Conservation (phyloP, 1,140 invertebrate genomes). For the Asbolus verrucosus region DNA sequence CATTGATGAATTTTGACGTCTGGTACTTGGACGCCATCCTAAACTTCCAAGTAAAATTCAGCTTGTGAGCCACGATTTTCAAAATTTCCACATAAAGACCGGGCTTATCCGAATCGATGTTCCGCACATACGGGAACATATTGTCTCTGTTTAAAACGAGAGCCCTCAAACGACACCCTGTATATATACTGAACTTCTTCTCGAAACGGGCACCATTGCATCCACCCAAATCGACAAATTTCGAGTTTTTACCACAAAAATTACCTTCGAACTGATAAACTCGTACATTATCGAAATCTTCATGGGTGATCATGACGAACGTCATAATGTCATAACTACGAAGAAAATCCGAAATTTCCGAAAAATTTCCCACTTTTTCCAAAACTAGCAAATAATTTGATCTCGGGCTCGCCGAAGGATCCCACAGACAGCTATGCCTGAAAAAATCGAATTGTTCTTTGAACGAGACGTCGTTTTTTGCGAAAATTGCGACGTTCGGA, state of each 20-base stretch:
- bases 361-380: not conserved
- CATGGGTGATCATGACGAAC: not conserved
- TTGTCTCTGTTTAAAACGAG: conserved; percentile 18
- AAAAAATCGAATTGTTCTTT: too few relatives aligned
- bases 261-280: conserved; percentile 1
- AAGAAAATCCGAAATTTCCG: conserved; percentile 22
- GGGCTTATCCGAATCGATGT: not conserved
- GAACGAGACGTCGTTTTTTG: too few relatives aligned
- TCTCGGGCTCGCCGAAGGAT: conserved; percentile 24
- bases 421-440: too few relatives aligned
- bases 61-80: not conserved
- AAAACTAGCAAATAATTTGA: conserved; percentile 25
- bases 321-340: not conserved
- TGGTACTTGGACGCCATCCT: not conserved
- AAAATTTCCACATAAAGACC: conserved; percentile 14
- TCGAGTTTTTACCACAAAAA: not conserved
- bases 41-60: not conserved
- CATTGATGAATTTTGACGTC: not conserved
- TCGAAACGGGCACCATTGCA: too few relatives aligned
- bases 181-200: too few relatives aligned
- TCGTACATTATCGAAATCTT: not conserved
- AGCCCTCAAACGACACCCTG: not conserved
- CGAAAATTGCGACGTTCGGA: too few relatives aligned
- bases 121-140: not conserved
- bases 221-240: not conserved